These are phyloP conservation scores for Rhysida immarginata DNA, from an alignment of 1,140 invertebrate genomes.

Conservation along the genomic window DNA sequence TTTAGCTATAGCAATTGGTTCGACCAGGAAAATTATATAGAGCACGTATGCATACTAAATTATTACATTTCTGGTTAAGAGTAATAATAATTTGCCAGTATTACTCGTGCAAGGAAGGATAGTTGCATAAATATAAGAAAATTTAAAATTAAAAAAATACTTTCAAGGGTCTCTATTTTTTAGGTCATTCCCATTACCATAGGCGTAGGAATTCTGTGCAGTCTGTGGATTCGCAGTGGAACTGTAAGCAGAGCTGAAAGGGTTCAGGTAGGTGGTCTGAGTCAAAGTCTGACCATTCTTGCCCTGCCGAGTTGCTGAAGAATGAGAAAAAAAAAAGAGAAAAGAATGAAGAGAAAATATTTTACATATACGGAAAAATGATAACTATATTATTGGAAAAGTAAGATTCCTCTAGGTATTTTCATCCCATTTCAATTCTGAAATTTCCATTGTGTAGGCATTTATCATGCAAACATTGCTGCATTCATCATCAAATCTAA, in stretches of 20 bases:
- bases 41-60: no score
- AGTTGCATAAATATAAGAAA: no score
- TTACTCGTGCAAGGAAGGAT: no score
- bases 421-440: background rate
- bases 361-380: background rate
- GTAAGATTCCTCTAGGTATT: background rate
- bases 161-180: no score
- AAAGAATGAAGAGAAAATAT: background rate
- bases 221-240: constrained; percentile 9
- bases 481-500: background rate
- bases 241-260: constrained; percentile 20
- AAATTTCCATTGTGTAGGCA: background rate
- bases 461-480: background rate
- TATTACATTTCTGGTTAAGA: no score
- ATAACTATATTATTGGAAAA: no score
- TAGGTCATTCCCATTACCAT: constrained; percentile 14
- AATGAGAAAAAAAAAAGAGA: background rate
- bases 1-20: no score
- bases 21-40: no score
- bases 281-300: background rate
- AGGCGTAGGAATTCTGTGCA: constrained; percentile 15
- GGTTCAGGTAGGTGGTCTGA: constrained; percentile 16
- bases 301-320: background rate
- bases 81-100: no score
- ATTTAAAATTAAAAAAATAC: no score